Conservation (phyloP, 92 coral and sea anemone genomes). For the Umimayanthus chanpuru region DNA sequence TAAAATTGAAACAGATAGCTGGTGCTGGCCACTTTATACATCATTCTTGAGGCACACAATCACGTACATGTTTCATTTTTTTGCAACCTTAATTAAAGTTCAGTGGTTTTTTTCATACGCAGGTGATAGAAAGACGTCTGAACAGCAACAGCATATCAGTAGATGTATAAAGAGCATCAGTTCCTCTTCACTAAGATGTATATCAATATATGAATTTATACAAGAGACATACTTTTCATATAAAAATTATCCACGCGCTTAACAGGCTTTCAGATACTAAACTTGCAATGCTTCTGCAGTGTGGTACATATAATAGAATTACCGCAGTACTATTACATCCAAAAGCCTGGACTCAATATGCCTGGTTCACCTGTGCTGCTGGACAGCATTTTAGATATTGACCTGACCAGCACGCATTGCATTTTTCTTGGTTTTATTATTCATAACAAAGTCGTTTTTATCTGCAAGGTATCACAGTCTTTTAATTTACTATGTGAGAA, state of each 20-base stretch:
- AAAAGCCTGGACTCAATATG: neutral
- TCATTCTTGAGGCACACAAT: too few relatives aligned
- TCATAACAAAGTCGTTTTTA: neutral
- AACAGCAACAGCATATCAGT: slow-evolving; percentile 28
- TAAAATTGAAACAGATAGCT: too few relatives aligned
- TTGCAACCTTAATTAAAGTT: neutral
- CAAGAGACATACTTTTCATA: neutral
- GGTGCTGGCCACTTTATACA: too few relatives aligned
- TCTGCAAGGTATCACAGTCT: neutral
- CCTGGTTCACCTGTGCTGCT: neutral
- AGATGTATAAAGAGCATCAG: neutral
- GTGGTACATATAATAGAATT: neutral
- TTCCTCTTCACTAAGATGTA: neutral
- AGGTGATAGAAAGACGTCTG: slow-evolving; percentile 11
- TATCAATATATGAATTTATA: neutral
- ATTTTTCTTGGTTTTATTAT: too few relatives aligned
- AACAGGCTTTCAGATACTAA: neutral
- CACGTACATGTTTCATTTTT: neutral
- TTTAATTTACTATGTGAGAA: neutral
- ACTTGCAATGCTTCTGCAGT: neutral
- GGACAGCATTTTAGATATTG: neutral
- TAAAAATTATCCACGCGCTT: neutral
- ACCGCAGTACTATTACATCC: neutral
- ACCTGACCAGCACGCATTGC: neutral
- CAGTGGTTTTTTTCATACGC: neutral